These are phyloP conservation scores for Alitta virens DNA, from an alignment of 2,888 invertebrate species.

Conservation along the genomic window DNA sequence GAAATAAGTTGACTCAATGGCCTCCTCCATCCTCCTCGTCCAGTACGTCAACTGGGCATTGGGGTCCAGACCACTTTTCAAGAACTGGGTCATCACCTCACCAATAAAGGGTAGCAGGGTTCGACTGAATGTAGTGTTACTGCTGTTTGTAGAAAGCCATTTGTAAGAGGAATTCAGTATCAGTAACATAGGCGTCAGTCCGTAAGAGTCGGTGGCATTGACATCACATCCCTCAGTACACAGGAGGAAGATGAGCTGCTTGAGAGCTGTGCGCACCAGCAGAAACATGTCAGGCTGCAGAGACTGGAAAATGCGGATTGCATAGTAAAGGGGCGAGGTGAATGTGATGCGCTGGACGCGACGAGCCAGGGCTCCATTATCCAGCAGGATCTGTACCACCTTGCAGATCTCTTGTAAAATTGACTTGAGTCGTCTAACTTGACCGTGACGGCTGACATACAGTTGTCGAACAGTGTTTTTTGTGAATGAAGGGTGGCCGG, in stretches of 20 bases:
- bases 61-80: constrained; percentile 27
- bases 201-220: constrained; percentile 29
- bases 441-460: constrained; percentile 31
- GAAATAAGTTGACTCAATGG: constrained; percentile 31
- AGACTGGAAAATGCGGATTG: constrained; percentile 31
- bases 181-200: constrained; percentile 27
- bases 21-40: constrained; percentile 29
- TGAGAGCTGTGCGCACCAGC: constrained; percentile 30
- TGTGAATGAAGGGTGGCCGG: too few species aligned
- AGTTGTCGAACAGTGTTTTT: constrained; percentile 27
- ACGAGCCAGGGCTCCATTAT: constrained; percentile 28
- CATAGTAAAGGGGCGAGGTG: constrained; percentile 33
- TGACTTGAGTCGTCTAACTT: constrained; percentile 30
- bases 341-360: constrained; percentile 23
- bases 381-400: constrained; percentile 30
- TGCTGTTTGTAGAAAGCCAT: constrained; percentile 25
- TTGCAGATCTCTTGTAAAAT: constrained; percentile 30
- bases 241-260: constrained; percentile 29
- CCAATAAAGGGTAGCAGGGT: constrained; percentile 29
- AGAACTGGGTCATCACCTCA: constrained; percentile 26
- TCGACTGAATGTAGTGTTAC: constrained; percentile 25
- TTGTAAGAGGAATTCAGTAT: constrained; percentile 26
- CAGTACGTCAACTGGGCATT: constrained; percentile 28
- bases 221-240: constrained; percentile 28
- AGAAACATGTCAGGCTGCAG: constrained; percentile 34